Conservation (phyloP, 1,140 invertebrate species). For the Rhyzopertha dominica region DNA sequence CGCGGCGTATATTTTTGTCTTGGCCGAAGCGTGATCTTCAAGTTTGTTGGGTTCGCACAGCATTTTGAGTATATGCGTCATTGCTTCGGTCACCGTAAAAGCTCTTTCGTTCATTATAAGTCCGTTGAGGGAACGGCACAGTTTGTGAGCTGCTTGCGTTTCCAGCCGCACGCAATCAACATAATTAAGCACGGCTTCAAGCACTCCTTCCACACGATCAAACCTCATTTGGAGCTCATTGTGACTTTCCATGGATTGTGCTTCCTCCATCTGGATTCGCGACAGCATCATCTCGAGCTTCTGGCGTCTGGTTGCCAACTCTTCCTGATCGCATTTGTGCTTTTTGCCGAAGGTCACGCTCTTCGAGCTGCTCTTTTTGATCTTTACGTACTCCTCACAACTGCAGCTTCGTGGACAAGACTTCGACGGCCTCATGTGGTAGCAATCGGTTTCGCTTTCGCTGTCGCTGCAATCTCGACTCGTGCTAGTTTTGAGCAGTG, state of each 20-base stretch:
- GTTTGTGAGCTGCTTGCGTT: constrained; percentile 21
- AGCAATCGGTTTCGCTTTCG: too few species aligned
- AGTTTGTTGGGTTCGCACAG: constrained; percentile 17
- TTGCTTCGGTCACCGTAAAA: constrained; percentile 14
- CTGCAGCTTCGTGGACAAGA: too few species aligned
- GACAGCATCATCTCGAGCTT: constrained; percentile 14
- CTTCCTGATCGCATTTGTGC: constrained; percentile 19
- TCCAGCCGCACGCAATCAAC: constrained; percentile 29
- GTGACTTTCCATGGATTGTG: constrained; percentile 17
- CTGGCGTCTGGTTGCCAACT: constrained; percentile 5
- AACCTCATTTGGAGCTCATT: constrained; percentile 14
- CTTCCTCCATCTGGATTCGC: constrained; percentile 26
- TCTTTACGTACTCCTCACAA: constrained; percentile 16
- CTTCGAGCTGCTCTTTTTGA: constrained; percentile 14
- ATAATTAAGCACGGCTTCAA: constrained; percentile 27
- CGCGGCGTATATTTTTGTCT: constrained; percentile 24
- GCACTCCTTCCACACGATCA: constrained; percentile 22
- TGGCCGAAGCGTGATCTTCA: constrained; percentile 19
- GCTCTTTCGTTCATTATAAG: constrained; percentile 19
- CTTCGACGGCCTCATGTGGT: too few species aligned
- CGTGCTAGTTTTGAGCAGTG: too few species aligned
- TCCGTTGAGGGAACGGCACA: constrained; percentile 20
- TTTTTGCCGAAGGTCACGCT: constrained; percentile 13
- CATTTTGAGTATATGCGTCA: constrained; percentile 16
- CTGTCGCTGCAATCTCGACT: too few species aligned